Evolutionary conservation across 2,113 vertebrate genomes (phyloP).

Genomic region (Pavo muticus): DNA sequence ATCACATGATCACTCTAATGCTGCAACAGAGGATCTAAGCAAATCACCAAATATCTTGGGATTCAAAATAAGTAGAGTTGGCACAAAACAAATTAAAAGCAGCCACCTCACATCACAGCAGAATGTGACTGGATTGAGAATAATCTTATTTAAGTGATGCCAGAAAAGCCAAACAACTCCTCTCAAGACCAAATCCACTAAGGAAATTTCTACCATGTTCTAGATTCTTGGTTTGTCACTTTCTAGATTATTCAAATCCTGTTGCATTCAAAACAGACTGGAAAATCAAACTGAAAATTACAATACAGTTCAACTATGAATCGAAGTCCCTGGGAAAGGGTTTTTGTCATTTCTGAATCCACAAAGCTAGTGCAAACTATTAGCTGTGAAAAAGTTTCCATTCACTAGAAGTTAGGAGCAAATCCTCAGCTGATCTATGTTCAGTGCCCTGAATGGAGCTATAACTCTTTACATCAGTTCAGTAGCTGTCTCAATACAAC

Average conservation of each 20-base stretch:
- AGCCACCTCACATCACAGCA: neutral
- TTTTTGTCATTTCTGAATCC: neutral
- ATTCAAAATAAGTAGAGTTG: neutral
- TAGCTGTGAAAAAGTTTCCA: neutral
- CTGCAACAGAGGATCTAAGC: neutral
- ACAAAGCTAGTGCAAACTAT: rapidly evolving
- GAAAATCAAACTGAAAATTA: neutral
- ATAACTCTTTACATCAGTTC: rapidly evolving
- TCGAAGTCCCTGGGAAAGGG: neutral
- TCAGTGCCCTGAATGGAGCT: neutral
- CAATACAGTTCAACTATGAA: neutral
- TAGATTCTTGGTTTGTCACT: constrained; percentile 36
- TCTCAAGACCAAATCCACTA: constrained; percentile 32
- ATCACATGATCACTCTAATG: neutral
- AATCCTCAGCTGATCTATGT: neutral
- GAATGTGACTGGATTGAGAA: neutral
- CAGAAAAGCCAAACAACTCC: neutral
- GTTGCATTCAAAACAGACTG: constrained; percentile 6
- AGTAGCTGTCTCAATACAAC: neutral
- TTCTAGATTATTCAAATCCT: constrained; percentile 46
- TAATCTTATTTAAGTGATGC: neutral
- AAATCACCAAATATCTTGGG: neutral
- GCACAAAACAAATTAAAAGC: neutral
- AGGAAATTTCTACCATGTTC: constrained; percentile 8
- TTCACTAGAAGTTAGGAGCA: neutral